phyloP scores from a whole-genome alignment of 1,140 invertebrate genomes.

The Steinernema khuongi region DNA sequence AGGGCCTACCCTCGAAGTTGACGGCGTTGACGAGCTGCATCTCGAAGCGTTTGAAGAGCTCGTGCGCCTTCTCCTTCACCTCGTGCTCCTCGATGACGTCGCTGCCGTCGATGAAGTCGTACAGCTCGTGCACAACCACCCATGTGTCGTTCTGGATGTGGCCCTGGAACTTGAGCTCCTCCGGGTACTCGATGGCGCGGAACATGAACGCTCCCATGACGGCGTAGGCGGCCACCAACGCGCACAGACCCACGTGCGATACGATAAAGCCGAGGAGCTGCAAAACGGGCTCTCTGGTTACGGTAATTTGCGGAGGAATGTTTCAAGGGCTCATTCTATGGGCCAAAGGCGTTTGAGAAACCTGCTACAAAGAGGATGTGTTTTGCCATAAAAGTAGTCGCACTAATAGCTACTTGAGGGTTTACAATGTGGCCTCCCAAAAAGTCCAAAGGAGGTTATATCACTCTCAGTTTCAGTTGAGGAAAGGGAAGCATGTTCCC shows the following conservation, averaged over 20 bases:
- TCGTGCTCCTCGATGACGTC: conserved; percentile 73
- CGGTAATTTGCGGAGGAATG: not conserved
- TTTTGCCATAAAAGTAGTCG: too few species aligned
- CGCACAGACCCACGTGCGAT: conserved; percentile 81
- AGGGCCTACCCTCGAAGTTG: conserved; percentile 64
- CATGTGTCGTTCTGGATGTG: conserved; percentile 58
- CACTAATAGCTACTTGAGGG: too few species aligned
- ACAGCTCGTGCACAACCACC: conserved; percentile 41
- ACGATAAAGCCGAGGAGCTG: conserved; percentile 63
- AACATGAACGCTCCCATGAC: conserved; percentile 88
- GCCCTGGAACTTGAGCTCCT: conserved; percentile 64
- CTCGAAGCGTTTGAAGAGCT: conserved; percentile 73
- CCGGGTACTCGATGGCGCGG: conserved; percentile 66
- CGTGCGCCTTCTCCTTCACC: conserved; percentile 67
- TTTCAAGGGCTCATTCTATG: not conserved
- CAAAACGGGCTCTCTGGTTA: conserved; percentile 13
- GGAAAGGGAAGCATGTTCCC: too few species aligned
- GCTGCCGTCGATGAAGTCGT: conserved; percentile 62
- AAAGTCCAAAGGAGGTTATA: too few species aligned
- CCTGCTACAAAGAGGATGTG: too few species aligned
- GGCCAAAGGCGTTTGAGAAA: too few species aligned
- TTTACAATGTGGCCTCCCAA: too few species aligned
- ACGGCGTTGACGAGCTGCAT: conserved; percentile 71
- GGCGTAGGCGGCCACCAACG: conserved; percentile 85
- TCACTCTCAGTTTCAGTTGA: too few species aligned